Percentiles rank a stretch among this genome's conserved stretches.
These are phyloP conservation scores for Phalacrocorax aristotelis DNA, from an alignment of 2,113 vertebrate genomes.

Conservation along the genomic window DNA sequence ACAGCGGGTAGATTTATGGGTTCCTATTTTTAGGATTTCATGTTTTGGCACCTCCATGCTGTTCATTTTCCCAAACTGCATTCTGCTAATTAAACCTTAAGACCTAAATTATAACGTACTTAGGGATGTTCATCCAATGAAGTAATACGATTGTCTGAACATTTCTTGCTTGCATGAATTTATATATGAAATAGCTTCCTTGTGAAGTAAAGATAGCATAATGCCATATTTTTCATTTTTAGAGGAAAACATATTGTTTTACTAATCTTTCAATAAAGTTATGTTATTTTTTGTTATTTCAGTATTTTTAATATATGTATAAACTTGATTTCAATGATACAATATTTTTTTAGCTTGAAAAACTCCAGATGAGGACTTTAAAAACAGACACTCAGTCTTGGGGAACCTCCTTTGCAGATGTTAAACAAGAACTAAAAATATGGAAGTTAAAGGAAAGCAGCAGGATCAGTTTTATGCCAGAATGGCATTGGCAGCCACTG, in stretches of 20 bases:
- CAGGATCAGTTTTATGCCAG: neutral
- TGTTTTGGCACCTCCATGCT: constrained; percentile 59
- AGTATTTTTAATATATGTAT: neutral
- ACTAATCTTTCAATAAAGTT: neutral
- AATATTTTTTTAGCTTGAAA: neutral
- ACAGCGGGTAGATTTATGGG: constrained; percentile 69
- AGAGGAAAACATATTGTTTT: constrained; percentile 4
- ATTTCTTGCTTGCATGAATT: neutral
- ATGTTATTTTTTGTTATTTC: neutral
- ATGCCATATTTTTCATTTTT: neutral
- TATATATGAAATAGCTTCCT: neutral
- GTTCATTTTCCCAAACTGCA: constrained; percentile 70
- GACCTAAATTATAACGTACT: constrained; percentile 68
- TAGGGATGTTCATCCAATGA: constrained; percentile 27
- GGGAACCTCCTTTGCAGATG: neutral
- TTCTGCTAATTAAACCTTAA: constrained; percentile 76
- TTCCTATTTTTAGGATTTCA: constrained; percentile 70
- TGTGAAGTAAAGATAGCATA: neutral
- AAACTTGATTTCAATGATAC: neutral
- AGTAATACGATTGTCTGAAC: neutral
- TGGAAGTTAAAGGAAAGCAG: neutral
- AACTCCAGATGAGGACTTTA: neutral
- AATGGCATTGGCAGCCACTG: neutral
- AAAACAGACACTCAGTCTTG: neutral
- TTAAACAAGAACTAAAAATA: neutral